Base-by-base conservation (phyloP, 2,888 invertebrate species). In the Ornithoptera priamus region DNA sequence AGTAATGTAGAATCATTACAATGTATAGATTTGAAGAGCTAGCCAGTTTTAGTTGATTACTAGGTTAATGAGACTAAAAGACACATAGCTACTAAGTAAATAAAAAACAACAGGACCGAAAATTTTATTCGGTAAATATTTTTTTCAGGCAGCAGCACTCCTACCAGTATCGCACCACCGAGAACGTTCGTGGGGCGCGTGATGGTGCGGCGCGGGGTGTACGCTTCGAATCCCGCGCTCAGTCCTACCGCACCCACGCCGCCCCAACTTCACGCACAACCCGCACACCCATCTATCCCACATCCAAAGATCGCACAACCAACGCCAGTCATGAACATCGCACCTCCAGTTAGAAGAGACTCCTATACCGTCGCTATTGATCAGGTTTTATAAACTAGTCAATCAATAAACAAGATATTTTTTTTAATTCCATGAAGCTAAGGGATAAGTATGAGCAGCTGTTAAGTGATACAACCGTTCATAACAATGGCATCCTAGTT, bases 221-320 rank as follows among this genome's bases (percentile, higher is more conserved):
- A 69, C 62, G 69, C 69, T 46, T 69, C 69, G 24, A 69, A 68
- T 58, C 91, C 92, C 0, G 89, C 87, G 65, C 84, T 90, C 58
- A 88, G 86, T 71, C 86, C 88, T 75, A 87, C 88, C 22, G 75
- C 84, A 8, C 42, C 69, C 71, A 2, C 65, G 66, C 20, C 62
- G 72, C n/a, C 10, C 70, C 0, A 75, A 78, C 17, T 72, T 75
- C 4, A 65, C 73, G 17, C 89, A 66, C 88, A 89, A 78, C 89
- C 83, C 42, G 73, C 22, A 80, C 84, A 15, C 75, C 83, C 75
- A 46, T 75, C 73, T 0, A 76, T 78, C 24, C 76, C 78, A 15
- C 65, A 58, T 20, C 65, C 64, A 39, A 60, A 53, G 17, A 2
- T 30, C 20, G 70, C 73, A 8, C 73, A 73, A 12, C 68, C 65